A percentile compares a stretch with the other conserved stretches of the same genome.
phyloP scores from a whole-genome alignment of 2,797 vertebrate genomes.

The Monodelphis domestica region DNA sequence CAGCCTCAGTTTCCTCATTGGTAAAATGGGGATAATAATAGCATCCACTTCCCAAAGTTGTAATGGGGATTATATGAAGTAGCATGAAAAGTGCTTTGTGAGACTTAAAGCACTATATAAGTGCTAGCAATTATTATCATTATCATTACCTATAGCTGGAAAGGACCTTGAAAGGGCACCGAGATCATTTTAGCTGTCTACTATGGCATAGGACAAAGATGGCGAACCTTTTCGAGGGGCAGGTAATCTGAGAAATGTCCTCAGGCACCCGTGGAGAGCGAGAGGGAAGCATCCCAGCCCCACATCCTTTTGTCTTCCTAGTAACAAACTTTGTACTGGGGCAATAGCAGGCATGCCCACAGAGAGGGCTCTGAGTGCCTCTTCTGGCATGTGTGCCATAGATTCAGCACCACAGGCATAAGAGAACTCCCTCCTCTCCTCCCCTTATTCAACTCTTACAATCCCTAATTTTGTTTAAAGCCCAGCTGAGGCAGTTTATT shows the following conservation, averaged over 20 bases:
- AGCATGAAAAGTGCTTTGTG: background rate
- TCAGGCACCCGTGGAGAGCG: no score
- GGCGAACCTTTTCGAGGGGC: no score
- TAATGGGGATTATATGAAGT: background rate
- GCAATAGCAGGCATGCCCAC: no score
- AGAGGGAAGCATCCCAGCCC: no score
- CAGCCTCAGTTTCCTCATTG: background rate
- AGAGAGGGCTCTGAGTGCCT: no score
- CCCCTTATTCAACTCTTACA: background rate
- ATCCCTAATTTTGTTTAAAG: background rate
- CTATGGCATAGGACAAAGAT: background rate
- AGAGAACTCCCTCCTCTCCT: background rate
- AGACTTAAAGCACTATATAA: background rate
- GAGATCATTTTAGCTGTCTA: background rate
- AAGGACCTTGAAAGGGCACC: conserved; percentile 16
- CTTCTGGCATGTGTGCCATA: no score
- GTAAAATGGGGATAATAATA: background rate
- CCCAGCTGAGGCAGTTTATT: background rate
- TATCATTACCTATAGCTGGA: background rate
- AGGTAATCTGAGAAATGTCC: no score
- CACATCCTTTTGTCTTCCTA: no score
- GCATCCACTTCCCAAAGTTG: background rate
- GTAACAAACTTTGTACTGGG: no score
- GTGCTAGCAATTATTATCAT: background rate
- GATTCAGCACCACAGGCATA: no score